A percentile compares a stretch with the other conserved stretches of the same genome.
phyloP scores from a whole-genome alignment of 2,113 vertebrate genomes.

The Guaruba guarouba region DNA sequence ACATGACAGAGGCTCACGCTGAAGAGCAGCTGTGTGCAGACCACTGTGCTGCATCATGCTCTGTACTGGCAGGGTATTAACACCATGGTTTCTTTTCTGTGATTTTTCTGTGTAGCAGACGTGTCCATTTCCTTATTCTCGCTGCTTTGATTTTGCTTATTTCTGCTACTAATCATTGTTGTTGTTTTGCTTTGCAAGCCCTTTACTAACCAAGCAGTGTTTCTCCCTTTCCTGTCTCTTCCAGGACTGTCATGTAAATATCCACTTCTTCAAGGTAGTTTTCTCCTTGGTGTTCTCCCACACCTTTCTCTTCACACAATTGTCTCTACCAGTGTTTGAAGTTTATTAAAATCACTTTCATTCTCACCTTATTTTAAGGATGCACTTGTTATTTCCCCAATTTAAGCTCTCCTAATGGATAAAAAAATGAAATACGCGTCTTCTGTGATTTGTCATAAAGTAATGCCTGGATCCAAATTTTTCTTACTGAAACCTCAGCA shows the following conservation, averaged over 20 bases:
- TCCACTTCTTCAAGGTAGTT: constrained; percentile 85
- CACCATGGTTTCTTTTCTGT: fast-evolving
- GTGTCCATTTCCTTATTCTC: not conserved
- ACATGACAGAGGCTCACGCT: fast-evolving
- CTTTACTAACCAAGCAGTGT: constrained; percentile 55
- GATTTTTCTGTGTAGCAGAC: not conserved
- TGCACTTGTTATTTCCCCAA: not conserved
- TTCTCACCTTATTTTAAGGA: constrained; percentile 22
- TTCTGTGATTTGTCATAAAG: not conserved
- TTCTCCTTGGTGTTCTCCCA: not conserved
- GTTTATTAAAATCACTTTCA: not conserved
- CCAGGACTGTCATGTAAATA: constrained; percentile 85
- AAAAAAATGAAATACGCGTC: not conserved
- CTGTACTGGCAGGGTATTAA: not conserved
- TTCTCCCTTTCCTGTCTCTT: constrained; percentile 73
- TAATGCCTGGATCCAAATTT: not conserved
- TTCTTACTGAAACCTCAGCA: not conserved
- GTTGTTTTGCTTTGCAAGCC: not conserved
- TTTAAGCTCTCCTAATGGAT: not conserved
- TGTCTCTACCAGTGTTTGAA: not conserved
- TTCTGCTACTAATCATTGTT: not conserved
- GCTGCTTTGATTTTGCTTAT: not conserved
- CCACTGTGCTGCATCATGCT: not conserved
- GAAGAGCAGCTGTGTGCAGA: not conserved
- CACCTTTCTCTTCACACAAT: not conserved